Evolutionary conservation across 2,797 vertebrate genomes (phyloP).

Genomic region (Phrynocephalus vlangalii): DNA sequence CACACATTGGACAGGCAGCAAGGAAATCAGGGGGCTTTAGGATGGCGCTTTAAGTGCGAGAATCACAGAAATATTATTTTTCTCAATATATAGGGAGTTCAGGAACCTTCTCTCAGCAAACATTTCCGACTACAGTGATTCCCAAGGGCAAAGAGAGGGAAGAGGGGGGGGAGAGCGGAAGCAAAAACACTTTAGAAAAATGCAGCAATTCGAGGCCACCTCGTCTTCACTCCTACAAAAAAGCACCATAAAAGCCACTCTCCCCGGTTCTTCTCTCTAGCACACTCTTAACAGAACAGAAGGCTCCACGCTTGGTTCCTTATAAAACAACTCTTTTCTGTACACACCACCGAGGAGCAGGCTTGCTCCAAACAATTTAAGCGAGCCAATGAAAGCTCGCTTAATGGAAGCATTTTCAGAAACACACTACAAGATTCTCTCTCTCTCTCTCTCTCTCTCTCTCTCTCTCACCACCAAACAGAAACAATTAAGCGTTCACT

Average conservation of each 20-base stretch:
- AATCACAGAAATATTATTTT: not conserved
- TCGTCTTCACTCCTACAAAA: not conserved
- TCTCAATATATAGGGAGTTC: not conserved
- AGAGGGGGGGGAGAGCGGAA: no score
- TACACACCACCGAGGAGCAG: constrained; percentile 34
- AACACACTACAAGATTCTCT: constrained; percentile 70
- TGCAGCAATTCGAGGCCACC: not conserved
- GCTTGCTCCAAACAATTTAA: constrained; percentile 56
- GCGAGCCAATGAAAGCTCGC: constrained; percentile 67
- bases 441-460: not conserved
- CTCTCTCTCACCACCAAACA: constrained; percentile 61
- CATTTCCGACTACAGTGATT: not conserved
- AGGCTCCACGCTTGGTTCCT: constrained; percentile 53
- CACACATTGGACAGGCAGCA: no score
- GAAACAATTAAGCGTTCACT: constrained; percentile 75
- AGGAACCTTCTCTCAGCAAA: not conserved
- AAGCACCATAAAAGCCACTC: constrained; percentile 24
- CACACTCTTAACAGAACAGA: constrained; percentile 24
- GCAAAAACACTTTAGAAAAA: not conserved
- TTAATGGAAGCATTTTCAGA: constrained; percentile 74
- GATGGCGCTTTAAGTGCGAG: not conserved
- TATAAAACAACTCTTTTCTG: constrained; percentile 39
- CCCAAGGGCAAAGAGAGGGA: accelerated
- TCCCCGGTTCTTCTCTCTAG: constrained; percentile 45
- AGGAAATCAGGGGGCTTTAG: not conserved